Evolutionary conservation across 2,888 invertebrate genomes (phyloP).

Genomic region (Malacosoma neustria): DNA sequence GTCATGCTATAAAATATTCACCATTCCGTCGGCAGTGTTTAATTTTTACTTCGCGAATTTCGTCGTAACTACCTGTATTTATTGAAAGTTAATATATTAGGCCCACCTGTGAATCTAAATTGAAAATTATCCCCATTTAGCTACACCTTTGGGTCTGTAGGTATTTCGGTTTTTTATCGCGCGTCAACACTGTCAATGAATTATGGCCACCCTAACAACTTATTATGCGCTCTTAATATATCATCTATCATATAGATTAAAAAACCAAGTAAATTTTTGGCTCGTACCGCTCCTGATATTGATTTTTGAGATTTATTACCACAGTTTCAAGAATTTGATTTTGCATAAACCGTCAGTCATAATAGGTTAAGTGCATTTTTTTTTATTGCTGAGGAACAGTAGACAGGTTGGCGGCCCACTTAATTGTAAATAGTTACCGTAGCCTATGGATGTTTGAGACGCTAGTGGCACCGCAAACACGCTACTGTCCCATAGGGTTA

Average conservation of each 20-base stretch:
- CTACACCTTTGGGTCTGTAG: constrained; percentile 57
- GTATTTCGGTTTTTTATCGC: constrained; percentile 48
- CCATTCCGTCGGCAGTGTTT: constrained; percentile 41
- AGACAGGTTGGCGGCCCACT: too few species aligned
- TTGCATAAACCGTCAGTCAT: too few species aligned
- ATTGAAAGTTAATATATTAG: constrained; percentile 57
- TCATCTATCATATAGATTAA: constrained; percentile 62
- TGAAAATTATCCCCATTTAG: constrained; percentile 70
- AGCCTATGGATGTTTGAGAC: too few species aligned
- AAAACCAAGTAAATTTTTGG: constrained; percentile 49
- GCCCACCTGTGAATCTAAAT: constrained; percentile 64
- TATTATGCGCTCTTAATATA: constrained; percentile 64
- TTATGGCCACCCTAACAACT: constrained; percentile 62
- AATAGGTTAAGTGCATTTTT: too few species aligned
- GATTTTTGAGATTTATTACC: constrained; percentile 57
- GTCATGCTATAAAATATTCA: constrained; percentile 44
- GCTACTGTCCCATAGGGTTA: too few species aligned
- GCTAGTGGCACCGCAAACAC: too few species aligned
- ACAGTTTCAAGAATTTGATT: too few species aligned
- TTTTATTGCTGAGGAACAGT: too few species aligned
- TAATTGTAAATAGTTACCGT: too few species aligned
- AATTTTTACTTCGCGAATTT: constrained; percentile 37
- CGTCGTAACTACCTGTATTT: constrained; percentile 34
- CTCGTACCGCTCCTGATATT: constrained; percentile 55
- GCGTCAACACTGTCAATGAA: constrained; percentile 68